Percentiles rank a stretch among this genome's conserved stretches.
These are phyloP conservation scores for Macropis europaea DNA, from an alignment of 2,888 invertebrate species.

Conservation along the genomic window DNA sequence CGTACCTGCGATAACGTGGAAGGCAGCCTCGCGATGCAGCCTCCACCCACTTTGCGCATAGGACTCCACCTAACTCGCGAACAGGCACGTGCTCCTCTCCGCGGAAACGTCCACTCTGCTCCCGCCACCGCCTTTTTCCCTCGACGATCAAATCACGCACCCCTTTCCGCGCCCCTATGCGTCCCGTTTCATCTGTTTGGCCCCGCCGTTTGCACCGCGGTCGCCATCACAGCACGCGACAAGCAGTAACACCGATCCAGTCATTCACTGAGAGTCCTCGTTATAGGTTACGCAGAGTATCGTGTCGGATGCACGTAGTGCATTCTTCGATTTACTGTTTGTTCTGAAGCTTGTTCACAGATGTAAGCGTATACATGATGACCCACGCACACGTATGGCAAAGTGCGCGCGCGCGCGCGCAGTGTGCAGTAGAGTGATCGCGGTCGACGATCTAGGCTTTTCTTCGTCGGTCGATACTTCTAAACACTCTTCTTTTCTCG, in stretches of 20 bases:
- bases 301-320: too few species aligned
- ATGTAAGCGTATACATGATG: too few species aligned
- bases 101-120: conserved; percentile 29
- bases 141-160: background rate
- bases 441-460: conserved; percentile 8
- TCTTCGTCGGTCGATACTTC: conserved; percentile 18
- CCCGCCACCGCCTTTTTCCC: conserved; percentile 17
- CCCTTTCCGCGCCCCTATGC: background rate
- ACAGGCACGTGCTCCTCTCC: conserved; percentile 69
- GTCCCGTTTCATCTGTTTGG: conserved; percentile 3
- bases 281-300: background rate
- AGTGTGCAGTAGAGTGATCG: conserved; percentile 13
- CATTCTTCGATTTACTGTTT: too few species aligned
- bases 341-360: too few species aligned
- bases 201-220: background rate
- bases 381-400: background rate
- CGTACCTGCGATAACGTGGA: conserved; percentile 61
- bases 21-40: conserved; percentile 69
- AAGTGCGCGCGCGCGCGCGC: conserved; percentile 37
- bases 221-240: background rate
- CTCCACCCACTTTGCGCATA: conserved; percentile 78
- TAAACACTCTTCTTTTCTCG: background rate
- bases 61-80: conserved; percentile 78
- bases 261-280: too few species aligned
- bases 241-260: background rate